These are phyloP conservation scores for Drosophila teissieri DNA, from an alignment of 1,140 invertebrate genomes.

Conservation along the genomic window DNA sequence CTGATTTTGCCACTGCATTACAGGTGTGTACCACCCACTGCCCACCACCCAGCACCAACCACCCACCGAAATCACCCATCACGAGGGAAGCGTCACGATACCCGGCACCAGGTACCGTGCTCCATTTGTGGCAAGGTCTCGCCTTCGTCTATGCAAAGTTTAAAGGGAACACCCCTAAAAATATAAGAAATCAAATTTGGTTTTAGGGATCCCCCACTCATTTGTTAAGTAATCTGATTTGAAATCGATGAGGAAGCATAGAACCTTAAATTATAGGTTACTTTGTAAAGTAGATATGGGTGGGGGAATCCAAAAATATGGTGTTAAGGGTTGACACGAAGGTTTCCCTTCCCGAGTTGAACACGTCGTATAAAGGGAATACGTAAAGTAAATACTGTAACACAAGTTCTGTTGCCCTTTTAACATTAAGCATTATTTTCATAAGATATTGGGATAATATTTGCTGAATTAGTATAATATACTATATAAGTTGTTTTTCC, in stretches of 20 bases:
- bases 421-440: too few species aligned
- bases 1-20: constrained; percentile 22
- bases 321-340: constrained; percentile 9
- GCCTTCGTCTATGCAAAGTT: constrained; percentile 36
- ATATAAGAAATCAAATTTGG: constrained; percentile 36
- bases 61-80: neutral
- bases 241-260: constrained; percentile 52
- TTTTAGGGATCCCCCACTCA: constrained; percentile 25
- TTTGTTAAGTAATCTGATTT: constrained; percentile 58
- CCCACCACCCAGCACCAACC: too few species aligned
- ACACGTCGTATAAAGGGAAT: neutral
- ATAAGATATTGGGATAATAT: too few species aligned
- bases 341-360: neutral
- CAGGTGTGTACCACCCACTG: constrained; percentile 24
- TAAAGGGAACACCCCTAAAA: constrained; percentile 27
- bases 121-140: constrained; percentile 49
- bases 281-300: constrained; percentile 17
- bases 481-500: too few species aligned
- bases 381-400: neutral
- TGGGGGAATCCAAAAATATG: neutral
- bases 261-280: constrained; percentile 20
- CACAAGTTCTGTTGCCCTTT: too few species aligned
- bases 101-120: constrained; percentile 31
- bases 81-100: constrained; percentile 30
- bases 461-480: too few species aligned